Conservation (phyloP, 2,888 invertebrate species). For the Troglohyphantes excavatus region DNA sequence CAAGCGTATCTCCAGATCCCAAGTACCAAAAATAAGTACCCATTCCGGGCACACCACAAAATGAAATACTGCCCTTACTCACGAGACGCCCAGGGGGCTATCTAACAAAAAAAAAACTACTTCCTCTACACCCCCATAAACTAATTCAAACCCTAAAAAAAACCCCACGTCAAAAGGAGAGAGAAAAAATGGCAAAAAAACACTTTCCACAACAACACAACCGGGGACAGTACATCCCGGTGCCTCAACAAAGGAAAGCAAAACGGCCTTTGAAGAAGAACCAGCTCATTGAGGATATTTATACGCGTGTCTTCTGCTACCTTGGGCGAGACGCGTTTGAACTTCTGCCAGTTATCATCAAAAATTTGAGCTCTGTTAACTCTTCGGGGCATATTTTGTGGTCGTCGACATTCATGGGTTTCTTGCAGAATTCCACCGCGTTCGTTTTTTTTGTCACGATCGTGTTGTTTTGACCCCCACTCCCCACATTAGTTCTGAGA, state of each 20-base stretch:
- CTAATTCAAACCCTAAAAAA: neutral
- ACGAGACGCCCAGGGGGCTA: neutral
- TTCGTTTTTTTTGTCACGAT: neutral
- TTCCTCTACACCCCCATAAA: neutral
- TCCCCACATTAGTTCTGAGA: neutral
- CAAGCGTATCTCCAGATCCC: neutral
- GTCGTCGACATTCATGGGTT: slow-evolving; percentile 25
- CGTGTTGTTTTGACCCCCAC: too few species aligned
- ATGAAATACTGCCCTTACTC: slow-evolving; percentile 7
- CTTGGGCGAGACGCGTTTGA: slow-evolving; percentile 67
- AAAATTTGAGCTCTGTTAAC: slow-evolving; percentile 47
- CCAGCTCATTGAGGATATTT: slow-evolving; percentile 44
- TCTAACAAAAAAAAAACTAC: slow-evolving; percentile 30
- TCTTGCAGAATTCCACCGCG: slow-evolving; percentile 1
- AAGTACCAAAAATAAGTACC: neutral
- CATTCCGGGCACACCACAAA: slow-evolving; percentile 3
- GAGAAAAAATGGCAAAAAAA: neutral
- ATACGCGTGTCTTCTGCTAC: slow-evolving; percentile 56
- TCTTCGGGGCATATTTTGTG: slow-evolving; percentile 25
- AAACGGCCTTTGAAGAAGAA: slow-evolving; percentile 19
- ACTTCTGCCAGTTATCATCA: slow-evolving; percentile 75
- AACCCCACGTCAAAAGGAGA: neutral
- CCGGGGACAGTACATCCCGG: neutral
- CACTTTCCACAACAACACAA: neutral
- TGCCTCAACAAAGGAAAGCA: slow-evolving; percentile 12